Conservation (phyloP, 2,888 invertebrate genomes). For the Caenorhabditis sinica region DNA sequence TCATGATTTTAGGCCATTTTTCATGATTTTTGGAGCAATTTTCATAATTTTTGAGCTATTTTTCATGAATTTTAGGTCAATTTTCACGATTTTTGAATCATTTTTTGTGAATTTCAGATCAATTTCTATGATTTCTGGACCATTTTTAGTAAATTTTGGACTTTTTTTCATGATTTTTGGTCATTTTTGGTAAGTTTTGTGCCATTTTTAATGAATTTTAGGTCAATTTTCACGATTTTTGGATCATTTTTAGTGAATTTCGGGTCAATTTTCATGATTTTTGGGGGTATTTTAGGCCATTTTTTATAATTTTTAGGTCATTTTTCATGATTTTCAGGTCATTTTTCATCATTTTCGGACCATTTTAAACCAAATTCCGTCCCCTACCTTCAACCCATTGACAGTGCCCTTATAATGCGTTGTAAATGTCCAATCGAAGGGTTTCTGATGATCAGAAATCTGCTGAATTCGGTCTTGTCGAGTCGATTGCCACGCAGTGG, state of each 20-base stretch:
- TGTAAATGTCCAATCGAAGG: slow-evolving; percentile 95
- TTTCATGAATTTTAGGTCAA: background rate
- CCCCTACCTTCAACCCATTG: slow-evolving; percentile 50
- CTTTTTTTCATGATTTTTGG: background rate
- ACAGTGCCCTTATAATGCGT: slow-evolving; percentile 92
- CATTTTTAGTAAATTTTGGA: background rate
- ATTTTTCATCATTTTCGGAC: background rate
- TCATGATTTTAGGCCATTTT: background rate
- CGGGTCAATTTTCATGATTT: background rate
- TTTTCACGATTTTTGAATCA: background rate
- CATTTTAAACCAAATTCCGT: background rate
- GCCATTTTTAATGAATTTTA: background rate
- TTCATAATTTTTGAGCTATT: background rate
- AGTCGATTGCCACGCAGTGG: slow-evolving; percentile 79
- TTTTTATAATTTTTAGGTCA: no score
- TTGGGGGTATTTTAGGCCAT: no score
- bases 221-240: background rate
- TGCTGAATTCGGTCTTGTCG: slow-evolving; percentile 68
- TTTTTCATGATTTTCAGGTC: background rate
- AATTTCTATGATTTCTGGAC: background rate
- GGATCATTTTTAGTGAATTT: background rate
- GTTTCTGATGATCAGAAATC: slow-evolving; percentile 70
- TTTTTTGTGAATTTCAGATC: background rate
- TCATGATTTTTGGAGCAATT: background rate
- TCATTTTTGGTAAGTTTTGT: background rate